Conservation (phyloP, 2,888 invertebrate genomes). For the Polydrusus tereticollis region DNA sequence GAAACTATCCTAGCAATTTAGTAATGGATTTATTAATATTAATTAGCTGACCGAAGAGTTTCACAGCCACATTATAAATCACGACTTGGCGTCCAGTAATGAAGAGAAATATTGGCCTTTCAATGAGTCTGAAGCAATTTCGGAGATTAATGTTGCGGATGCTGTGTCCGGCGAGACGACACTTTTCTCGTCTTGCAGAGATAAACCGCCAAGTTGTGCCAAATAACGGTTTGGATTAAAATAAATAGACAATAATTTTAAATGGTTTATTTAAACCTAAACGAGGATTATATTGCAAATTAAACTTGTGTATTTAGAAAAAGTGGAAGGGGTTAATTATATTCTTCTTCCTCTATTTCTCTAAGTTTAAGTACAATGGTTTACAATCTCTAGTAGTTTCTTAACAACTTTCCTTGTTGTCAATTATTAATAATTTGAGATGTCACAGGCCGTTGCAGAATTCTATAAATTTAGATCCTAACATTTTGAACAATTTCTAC, state of each 20-base stretch:
- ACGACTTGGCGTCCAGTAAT: constrained; percentile 56
- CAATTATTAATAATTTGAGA: too few species aligned
- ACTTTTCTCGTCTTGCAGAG: constrained; percentile 32
- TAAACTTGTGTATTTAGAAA: too few species aligned
- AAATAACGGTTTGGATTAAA: constrained; percentile 11
- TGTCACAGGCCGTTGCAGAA: too few species aligned
- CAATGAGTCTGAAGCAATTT: constrained; percentile 62
- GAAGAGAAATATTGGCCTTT: constrained; percentile 63
- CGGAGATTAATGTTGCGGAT: constrained; percentile 60
- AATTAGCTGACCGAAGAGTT: constrained; percentile 40
- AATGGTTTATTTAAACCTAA: background rate
- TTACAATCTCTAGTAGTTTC: too few species aligned
- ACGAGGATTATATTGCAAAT: too few species aligned
- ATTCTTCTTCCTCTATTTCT: too few species aligned
- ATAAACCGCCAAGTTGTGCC: constrained; percentile 32
- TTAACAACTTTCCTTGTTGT: too few species aligned
- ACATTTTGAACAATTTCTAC: too few species aligned
- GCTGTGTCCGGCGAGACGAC: constrained; percentile 38
- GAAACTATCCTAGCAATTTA: constrained; percentile 23
- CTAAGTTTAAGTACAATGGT: too few species aligned
- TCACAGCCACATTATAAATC: constrained; percentile 55
- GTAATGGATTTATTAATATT: constrained; percentile 50
- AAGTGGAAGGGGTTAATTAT: too few species aligned
- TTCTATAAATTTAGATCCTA: too few species aligned
- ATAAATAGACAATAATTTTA: constrained; percentile 14